Percentiles rank a stretch among this genome's conserved stretches.
Conservation (phyloP, 2,113 vertebrate species). For the Tiliqua scincoides region DNA sequence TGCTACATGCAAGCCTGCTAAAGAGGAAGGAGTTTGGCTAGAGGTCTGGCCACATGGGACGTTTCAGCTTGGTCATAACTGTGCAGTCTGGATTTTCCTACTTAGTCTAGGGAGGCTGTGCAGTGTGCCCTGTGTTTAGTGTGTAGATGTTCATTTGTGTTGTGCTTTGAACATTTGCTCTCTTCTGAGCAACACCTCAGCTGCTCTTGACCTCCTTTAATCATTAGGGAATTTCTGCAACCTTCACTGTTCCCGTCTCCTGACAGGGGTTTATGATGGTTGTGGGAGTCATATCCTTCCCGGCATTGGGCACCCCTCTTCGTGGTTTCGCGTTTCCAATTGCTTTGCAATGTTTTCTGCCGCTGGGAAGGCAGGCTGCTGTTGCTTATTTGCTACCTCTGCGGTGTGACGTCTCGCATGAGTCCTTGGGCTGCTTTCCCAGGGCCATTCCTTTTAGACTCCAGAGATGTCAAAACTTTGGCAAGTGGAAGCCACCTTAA, state of each 20-base stretch:
- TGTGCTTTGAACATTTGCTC: background rate
- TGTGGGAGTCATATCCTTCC: background rate
- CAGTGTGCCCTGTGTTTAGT: no score
- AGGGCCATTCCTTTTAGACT: background rate
- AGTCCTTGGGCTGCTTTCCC: fast-evolving
- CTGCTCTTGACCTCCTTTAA: background rate
- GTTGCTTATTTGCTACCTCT: background rate
- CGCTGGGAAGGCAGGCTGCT: background rate
- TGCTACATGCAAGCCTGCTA: background rate
- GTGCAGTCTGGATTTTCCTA: background rate
- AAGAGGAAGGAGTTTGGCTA: background rate
- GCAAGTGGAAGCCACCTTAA: background rate
- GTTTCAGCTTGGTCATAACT: background rate
- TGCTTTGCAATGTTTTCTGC: background rate
- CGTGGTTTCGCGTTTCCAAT: background rate
- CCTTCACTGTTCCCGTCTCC: background rate
- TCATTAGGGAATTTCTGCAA: background rate
- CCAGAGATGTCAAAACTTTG: constrained; percentile 1
- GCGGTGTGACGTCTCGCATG: background rate
- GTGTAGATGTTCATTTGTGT: background rate
- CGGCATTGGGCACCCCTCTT: background rate
- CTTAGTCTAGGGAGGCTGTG: background rate
- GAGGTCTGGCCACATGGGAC: background rate
- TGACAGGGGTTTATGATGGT: background rate
- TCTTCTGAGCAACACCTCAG: background rate